Percentiles rank a stretch among this genome's conserved stretches.
phyloP scores from a whole-genome alignment of 2,888 invertebrate genomes.

The Ophion ellenae region DNA sequence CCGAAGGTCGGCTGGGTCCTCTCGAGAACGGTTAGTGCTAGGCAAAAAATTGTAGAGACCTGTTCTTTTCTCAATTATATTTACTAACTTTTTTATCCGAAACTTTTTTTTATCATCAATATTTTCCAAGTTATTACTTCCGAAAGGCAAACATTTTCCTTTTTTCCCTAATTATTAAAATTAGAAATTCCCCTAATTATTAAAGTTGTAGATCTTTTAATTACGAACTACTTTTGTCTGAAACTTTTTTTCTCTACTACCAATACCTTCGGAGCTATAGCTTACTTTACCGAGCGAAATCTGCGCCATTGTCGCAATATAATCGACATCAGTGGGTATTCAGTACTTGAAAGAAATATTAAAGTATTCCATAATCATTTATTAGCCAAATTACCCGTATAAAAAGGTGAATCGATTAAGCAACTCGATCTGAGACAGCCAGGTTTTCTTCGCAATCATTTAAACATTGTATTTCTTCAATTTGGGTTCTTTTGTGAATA shows the following conservation, averaged over 20 bases:
- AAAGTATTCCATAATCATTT: too few species aligned
- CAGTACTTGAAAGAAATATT: too few species aligned
- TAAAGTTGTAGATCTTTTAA: slow-evolving; percentile 35
- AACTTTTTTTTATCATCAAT: slow-evolving; percentile 37
- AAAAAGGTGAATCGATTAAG: too few species aligned
- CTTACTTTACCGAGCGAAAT: slow-evolving; percentile 1
- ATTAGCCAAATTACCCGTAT: too few species aligned
- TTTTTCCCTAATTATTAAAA: slow-evolving; percentile 8
- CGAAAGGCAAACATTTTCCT: slow-evolving; percentile 24
- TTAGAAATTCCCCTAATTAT: background rate
- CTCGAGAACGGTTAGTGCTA: slow-evolving; percentile 39
- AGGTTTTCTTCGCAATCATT: too few species aligned
- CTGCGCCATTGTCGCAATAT: too few species aligned
- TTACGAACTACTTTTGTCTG: slow-evolving; percentile 32
- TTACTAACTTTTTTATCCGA: slow-evolving; percentile 12
- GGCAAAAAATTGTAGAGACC: slow-evolving; percentile 46
- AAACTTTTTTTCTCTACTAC: slow-evolving; percentile 26
- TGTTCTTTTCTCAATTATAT: slow-evolving; percentile 41
- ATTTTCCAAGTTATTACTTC: slow-evolving; percentile 28
- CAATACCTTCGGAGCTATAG: slow-evolving; percentile 7
- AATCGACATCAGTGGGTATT: too few species aligned
- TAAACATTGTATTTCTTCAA: too few species aligned
- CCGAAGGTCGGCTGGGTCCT: slow-evolving; percentile 33
- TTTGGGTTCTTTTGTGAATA: slow-evolving; percentile 4
- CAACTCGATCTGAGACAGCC: background rate